These are phyloP conservation scores for Orius insidiosus DNA, from an alignment of 1,140 invertebrate genomes.

Conservation along the genomic window DNA sequence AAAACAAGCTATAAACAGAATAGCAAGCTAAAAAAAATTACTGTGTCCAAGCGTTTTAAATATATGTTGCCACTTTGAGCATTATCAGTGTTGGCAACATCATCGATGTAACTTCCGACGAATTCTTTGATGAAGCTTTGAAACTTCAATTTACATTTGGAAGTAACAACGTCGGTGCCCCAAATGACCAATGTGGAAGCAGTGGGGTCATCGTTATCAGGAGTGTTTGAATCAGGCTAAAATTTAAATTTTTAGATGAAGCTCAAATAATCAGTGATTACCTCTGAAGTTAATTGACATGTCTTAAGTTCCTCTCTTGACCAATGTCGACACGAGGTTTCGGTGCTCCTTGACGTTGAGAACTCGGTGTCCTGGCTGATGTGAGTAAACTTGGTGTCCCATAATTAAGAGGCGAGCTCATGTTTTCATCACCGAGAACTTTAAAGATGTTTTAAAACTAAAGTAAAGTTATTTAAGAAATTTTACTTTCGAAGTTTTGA, in stretches of 20 bases:
- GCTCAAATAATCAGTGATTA: no score
- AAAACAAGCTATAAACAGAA: constrained; percentile 12
- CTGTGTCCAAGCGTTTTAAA: constrained; percentile 78
- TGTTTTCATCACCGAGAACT: not conserved
- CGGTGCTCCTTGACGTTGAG: constrained; percentile 67
- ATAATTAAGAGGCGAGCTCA: constrained; percentile 90
- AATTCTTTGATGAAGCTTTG: constrained; percentile 67
- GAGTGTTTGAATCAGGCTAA: constrained; percentile 8
- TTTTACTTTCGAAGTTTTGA: not conserved
- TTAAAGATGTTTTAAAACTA: constrained; percentile 8
- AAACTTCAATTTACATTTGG: constrained; percentile 79
- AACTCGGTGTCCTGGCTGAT: constrained; percentile 66
- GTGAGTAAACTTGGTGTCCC: constrained; percentile 72
- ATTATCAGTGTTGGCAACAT: constrained; percentile 20
- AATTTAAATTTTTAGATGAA: not conserved
- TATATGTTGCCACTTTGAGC: constrained; percentile 37
- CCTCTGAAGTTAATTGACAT: constrained; percentile 39
- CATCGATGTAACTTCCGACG: constrained; percentile 59
- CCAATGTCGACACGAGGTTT: constrained; percentile 68
- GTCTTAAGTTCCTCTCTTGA: constrained; percentile 55
- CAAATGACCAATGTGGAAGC: constrained; percentile 87
- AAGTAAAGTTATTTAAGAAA: no score
- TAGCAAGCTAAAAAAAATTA: constrained; percentile 22
- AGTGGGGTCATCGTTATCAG: constrained; percentile 30
- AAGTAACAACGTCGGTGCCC: constrained; percentile 91